A percentile compares a stretch with the other conserved stretches of the same genome.
phyloP scores from a whole-genome alignment of 2,888 invertebrate genomes.

The Euclidia mi region DNA sequence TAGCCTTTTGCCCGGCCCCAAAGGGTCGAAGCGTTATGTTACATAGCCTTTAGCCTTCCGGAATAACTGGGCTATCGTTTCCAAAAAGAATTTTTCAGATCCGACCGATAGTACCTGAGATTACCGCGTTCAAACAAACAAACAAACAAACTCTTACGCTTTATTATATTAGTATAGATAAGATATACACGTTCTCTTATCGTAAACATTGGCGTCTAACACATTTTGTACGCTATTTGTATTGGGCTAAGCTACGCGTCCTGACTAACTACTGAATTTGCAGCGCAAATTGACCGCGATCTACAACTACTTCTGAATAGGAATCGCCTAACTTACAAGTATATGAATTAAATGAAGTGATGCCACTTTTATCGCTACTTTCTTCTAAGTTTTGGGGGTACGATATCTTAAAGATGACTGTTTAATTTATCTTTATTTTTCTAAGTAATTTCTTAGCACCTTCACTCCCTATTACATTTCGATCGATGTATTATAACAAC shows the following conservation, averaged over 20 bases:
- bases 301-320: slow-evolving; percentile 73
- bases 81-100: too few species aligned
- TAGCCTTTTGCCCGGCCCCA: too few species aligned
- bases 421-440: neutral
- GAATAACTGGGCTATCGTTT: too few species aligned
- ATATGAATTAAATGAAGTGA: slow-evolving; percentile 37
- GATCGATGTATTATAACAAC: too few species aligned
- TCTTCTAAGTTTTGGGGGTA: neutral
- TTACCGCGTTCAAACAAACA: too few species aligned
- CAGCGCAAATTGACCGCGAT: slow-evolving; percentile 73
- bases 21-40: too few species aligned
- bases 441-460: too few species aligned
- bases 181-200: slow-evolving; percentile 7
- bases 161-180: too few species aligned
- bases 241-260: slow-evolving; percentile 67
- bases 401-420: neutral
- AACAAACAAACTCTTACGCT: too few species aligned
- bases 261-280: slow-evolving; percentile 69
- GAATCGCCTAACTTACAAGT: slow-evolving; percentile 60
- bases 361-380: slow-evolving; percentile 39
- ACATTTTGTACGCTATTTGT: slow-evolving; percentile 66
- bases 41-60: too few species aligned
- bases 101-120: too few species aligned
- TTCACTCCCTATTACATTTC: too few species aligned
- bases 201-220: slow-evolving; percentile 16